Percentiles rank a stretch among this genome's conserved stretches.
Conservation (phyloP, 2,797 vertebrate genomes). For the Eulemur rubriventer region DNA sequence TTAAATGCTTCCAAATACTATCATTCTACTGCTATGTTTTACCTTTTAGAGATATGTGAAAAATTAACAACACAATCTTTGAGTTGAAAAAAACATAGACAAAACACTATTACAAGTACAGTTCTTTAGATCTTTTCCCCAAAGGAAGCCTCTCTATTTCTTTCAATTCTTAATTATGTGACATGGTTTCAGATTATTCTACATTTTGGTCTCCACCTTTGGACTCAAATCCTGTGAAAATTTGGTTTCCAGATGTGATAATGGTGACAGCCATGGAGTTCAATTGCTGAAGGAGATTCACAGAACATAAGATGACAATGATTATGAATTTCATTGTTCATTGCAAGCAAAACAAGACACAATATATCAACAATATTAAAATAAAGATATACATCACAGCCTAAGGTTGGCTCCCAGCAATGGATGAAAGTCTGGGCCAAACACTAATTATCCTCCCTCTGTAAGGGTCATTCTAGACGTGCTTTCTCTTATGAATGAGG, state of each 20-base stretch:
- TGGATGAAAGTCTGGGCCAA: not conserved
- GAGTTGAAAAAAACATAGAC: not conserved
- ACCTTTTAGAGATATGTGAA: not conserved
- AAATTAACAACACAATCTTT: not conserved
- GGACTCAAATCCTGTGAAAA: not conserved
- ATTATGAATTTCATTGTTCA: not conserved
- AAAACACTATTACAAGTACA: not conserved
- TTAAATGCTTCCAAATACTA: not conserved
- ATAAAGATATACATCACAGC: not conserved
- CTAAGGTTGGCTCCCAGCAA: not conserved
- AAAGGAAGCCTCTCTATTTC: not conserved
- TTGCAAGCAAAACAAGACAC: not conserved
- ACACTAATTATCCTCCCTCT: not conserved
- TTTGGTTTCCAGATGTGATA: not conserved
- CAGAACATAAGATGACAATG: not conserved
- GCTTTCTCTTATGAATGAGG: not conserved
- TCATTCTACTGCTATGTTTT: not conserved
- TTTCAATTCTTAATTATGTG: not conserved
- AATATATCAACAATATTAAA: not conserved
- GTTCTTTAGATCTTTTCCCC: not conserved
- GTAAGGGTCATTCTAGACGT: not conserved
- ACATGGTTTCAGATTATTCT: not conserved
- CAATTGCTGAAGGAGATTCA: not conserved
- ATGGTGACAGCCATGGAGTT: not conserved
- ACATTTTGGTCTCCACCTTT: not conserved